A percentile compares a stretch with the other conserved stretches of the same genome.
These are phyloP conservation scores for Palythoa caribaeorum DNA, from an alignment of 92 coral and sea anemone genomes.

Conservation along the genomic window DNA sequence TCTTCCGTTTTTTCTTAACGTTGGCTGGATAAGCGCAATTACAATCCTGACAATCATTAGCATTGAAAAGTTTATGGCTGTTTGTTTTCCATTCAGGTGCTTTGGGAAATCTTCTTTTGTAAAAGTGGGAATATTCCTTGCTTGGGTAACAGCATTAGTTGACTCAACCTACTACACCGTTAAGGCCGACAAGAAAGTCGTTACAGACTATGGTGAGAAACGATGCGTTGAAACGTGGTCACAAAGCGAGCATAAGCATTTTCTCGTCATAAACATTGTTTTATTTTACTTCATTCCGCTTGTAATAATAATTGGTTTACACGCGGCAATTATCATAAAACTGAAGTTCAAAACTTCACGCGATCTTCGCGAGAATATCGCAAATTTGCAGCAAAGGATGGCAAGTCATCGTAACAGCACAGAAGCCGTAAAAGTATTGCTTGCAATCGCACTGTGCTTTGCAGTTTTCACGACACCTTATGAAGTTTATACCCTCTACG, in stretches of 20 bases:
- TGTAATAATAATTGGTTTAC: background rate
- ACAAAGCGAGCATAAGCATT: background rate
- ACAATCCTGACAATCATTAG: slow-evolving; percentile 34
- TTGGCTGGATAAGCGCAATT: slow-evolving; percentile 27
- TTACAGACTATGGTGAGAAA: background rate
- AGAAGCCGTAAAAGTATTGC: slow-evolving; percentile 3
- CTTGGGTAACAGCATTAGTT: slow-evolving; percentile 6
- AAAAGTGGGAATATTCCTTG: slow-evolving; percentile 25
- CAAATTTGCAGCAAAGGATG: background rate
- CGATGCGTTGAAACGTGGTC: slow-evolving; percentile 23
- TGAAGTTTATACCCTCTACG: background rate
- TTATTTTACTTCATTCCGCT: slow-evolving; percentile 20
- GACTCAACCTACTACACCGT: slow-evolving; percentile 15
- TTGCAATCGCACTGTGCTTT: background rate
- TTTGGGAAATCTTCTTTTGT: slow-evolving; percentile 27
- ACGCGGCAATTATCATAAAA: slow-evolving; percentile 23
- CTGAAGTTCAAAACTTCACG: background rate
- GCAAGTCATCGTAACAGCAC: background rate
- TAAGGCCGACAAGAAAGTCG: slow-evolving; percentile 2
- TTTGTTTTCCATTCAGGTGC: slow-evolving; percentile 31
- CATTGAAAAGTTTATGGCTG: slow-evolving; percentile 31
- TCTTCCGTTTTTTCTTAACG: slow-evolving; percentile 31
- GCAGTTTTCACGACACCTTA: slow-evolving; percentile 41
- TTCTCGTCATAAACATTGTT: slow-evolving; percentile 4
- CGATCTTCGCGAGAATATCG: background rate